Percentiles rank a stretch among this genome's conserved stretches.
These are phyloP conservation scores for Sarotherodon lohbergeri DNA, from an alignment of 2,113 vertebrate genomes.

Conservation along the genomic window DNA sequence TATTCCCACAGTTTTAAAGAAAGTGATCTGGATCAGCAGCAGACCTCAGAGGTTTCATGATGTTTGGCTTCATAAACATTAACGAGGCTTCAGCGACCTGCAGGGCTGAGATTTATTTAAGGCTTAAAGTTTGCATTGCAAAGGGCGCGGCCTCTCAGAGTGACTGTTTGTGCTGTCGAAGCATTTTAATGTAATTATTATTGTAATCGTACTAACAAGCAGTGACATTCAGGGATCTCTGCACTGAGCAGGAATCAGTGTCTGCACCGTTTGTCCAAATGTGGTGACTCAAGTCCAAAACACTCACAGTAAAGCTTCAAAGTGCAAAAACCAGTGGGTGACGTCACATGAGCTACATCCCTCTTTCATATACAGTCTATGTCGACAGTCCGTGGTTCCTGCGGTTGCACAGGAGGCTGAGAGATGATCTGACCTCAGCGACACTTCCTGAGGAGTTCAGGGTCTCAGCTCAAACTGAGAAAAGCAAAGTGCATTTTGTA, in stretches of 20 bases:
- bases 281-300: not conserved
- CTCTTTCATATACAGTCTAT: not conserved
- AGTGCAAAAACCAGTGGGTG: not conserved
- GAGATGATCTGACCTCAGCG: not conserved
- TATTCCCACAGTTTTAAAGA: not conserved
- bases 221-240: not conserved
- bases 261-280: not conserved
- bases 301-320: not conserved
- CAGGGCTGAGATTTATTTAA: not conserved
- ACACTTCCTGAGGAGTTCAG: accelerated
- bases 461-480: not conserved
- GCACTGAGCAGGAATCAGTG: not conserved
- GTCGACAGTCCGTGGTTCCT: not conserved
- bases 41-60: not conserved
- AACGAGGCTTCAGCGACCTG: not conserved
- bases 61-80: not conserved
- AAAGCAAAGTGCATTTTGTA: not conserved
- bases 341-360: not conserved
- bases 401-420: accelerated
- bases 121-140: not conserved
- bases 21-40: not conserved
- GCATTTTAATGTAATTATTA: not conserved
- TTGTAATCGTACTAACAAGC: not conserved
- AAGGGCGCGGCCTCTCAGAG: not conserved
- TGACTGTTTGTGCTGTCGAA: accelerated